Evolutionary conservation across 2,888 invertebrate species (phyloP).

Genomic region (Eustalomyia histrio): DNA sequence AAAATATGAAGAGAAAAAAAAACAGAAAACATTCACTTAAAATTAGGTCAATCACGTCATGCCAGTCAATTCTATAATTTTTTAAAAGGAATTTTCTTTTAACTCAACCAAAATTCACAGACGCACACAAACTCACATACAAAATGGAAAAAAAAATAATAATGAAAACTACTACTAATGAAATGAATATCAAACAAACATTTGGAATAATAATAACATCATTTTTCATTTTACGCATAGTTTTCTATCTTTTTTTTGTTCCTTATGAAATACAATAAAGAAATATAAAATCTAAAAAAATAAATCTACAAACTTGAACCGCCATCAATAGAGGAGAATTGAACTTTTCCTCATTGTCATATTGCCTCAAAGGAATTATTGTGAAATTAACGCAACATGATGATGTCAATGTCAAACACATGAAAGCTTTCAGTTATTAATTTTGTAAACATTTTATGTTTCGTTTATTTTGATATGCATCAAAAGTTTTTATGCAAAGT

Average conservation of each 20-base stretch:
- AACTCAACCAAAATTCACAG: background rate
- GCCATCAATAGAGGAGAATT: background rate
- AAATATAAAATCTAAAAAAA: background rate
- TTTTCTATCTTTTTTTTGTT: background rate
- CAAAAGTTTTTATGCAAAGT: no score
- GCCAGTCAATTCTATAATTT: constrained; percentile 54
- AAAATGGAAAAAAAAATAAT: constrained; percentile 19
- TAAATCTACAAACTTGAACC: background rate
- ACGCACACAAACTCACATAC: constrained; percentile 1
- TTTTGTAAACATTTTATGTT: background rate
- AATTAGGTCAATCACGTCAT: constrained; percentile 61
- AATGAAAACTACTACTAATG: constrained; percentile 11
- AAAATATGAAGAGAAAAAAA: background rate
- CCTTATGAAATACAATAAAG: background rate
- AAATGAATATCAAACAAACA: background rate
- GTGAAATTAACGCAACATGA: constrained; percentile 29
- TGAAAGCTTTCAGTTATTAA: background rate
- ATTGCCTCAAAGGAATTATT: constrained; percentile 9
- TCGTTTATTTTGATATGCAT: background rate
- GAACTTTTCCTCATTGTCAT: background rate
- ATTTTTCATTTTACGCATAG: background rate
- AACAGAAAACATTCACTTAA: constrained; percentile 22
- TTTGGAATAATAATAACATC: background rate
- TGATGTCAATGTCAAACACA: constrained; percentile 34
- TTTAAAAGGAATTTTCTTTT: constrained; percentile 52